These are phyloP conservation scores for Hypocryptadius cinnamomeus DNA, from an alignment of 2,113 vertebrate species.

Conservation along the genomic window DNA sequence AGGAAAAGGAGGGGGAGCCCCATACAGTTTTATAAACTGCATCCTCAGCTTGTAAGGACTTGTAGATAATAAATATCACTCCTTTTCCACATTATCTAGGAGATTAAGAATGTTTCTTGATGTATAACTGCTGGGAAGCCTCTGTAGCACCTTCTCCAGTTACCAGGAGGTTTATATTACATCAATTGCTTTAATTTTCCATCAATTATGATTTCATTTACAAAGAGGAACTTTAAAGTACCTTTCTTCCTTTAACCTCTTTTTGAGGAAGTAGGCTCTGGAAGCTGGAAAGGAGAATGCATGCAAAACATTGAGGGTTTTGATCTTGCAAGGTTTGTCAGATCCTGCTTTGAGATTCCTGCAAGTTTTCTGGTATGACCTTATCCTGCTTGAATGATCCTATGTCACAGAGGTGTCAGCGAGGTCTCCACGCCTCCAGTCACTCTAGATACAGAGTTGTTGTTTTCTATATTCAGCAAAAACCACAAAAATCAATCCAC, in stretches of 20 bases:
- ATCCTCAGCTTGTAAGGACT: conserved; percentile 36
- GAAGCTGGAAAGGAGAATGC: background rate
- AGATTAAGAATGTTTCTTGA: conserved; percentile 46
- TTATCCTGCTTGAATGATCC: background rate
- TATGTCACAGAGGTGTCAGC: background rate
- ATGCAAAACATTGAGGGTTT: background rate
- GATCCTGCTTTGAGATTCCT: background rate
- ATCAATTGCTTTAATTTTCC: conserved; percentile 28
- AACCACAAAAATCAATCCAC: background rate
- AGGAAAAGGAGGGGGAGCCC: background rate
- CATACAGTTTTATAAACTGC: background rate
- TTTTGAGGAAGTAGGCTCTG: background rate
- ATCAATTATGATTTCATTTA: conserved; percentile 28
- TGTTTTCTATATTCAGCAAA: background rate
- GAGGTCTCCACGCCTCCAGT: background rate
- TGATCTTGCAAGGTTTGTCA: background rate
- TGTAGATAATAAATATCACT: conserved; percentile 44
- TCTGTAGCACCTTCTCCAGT: conserved; percentile 47
- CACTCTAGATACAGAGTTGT: background rate
- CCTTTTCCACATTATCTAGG: conserved; percentile 7
- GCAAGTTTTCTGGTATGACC: background rate
- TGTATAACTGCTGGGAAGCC: conserved; percentile 33
- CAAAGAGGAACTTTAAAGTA: conserved; percentile 27
- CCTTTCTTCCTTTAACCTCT: conserved; percentile 2
- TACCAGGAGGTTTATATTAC: conserved; percentile 46